Conservation (phyloP, 2,113 vertebrate genomes). For the Albula glossodonta region DNA sequence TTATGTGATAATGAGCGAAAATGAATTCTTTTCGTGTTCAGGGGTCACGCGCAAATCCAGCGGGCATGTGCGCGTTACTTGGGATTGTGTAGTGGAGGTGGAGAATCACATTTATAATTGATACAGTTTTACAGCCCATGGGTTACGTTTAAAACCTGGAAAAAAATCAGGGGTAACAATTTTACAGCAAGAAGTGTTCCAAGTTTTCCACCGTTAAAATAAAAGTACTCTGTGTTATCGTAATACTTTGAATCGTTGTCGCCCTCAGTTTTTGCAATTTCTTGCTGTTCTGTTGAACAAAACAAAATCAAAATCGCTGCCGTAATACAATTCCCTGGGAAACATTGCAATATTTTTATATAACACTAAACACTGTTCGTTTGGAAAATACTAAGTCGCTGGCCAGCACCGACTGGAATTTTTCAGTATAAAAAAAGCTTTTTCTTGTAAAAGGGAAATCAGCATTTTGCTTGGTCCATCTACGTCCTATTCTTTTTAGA, state of each 20-base stretch:
- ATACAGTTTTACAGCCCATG: background rate
- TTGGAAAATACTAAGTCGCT: background rate
- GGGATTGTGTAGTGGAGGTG: background rate
- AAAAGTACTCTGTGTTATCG: too few relatives aligned
- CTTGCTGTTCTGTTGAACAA: too few relatives aligned
- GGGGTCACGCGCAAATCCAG: conserved; percentile 5
- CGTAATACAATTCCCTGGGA: background rate
- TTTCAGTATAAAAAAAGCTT: background rate
- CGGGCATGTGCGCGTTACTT: conserved; percentile 8
- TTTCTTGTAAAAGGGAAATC: background rate
- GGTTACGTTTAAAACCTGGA: background rate
- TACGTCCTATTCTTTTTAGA: background rate
- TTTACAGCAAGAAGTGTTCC: background rate
- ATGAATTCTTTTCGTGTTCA: background rate
- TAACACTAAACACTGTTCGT: too few relatives aligned
- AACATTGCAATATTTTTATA: background rate
- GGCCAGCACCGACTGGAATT: background rate
- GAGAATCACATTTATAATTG: background rate
- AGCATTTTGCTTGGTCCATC: background rate
- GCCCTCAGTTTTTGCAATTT: too few relatives aligned
- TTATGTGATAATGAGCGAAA: background rate
- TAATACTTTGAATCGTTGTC: too few relatives aligned
- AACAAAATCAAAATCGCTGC: background rate
- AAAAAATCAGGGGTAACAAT: background rate
- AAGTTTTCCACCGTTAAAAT: too few relatives aligned